phyloP scores from a whole-genome alignment of 2,888 invertebrate species.

The Xanthorhoe spadicearia region DNA sequence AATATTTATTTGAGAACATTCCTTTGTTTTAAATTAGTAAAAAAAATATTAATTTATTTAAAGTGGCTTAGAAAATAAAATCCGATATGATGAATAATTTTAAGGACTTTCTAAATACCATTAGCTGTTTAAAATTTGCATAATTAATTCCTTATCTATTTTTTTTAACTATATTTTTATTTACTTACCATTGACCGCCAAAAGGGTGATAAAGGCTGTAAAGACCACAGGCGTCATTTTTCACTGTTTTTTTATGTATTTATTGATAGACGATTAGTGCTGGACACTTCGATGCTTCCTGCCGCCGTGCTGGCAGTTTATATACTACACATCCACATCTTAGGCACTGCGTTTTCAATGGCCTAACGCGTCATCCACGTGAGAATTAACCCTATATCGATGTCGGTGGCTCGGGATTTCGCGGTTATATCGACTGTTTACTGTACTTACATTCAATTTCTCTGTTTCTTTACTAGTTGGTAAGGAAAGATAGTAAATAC shows the following conservation, averaged over 20 bases:
- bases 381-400: slow-evolving; percentile 69
- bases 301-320: slow-evolving; percentile 68
- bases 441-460: too few relatives aligned
- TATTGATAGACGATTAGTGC: slow-evolving; percentile 46
- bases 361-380: slow-evolving; percentile 70
- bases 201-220: slow-evolving; percentile 59
- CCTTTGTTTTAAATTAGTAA: background rate
- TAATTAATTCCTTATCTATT: background rate
- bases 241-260: slow-evolving; percentile 49
- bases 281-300: slow-evolving; percentile 66
- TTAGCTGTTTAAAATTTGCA: background rate
- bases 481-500: too few relatives aligned
- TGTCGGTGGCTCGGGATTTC: slow-evolving; percentile 13
- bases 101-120: background rate
- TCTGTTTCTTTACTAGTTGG: too few relatives aligned
- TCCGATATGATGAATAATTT: background rate
- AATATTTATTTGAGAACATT: background rate
- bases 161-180: slow-evolving; percentile 1
- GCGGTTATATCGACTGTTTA: slow-evolving; percentile 2
- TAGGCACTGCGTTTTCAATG: slow-evolving; percentile 74
- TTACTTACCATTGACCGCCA: slow-evolving; percentile 73
- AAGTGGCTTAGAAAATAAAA: background rate
- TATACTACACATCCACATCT: slow-evolving; percentile 76
- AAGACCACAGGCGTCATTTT: slow-evolving; percentile 62
- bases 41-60: too few relatives aligned